A percentile compares a stretch with the other conserved stretches of the same genome.
Evolutionary conservation across 2,888 invertebrate species (phyloP).

Genomic region (Exephanes ischioxanthus): DNA sequence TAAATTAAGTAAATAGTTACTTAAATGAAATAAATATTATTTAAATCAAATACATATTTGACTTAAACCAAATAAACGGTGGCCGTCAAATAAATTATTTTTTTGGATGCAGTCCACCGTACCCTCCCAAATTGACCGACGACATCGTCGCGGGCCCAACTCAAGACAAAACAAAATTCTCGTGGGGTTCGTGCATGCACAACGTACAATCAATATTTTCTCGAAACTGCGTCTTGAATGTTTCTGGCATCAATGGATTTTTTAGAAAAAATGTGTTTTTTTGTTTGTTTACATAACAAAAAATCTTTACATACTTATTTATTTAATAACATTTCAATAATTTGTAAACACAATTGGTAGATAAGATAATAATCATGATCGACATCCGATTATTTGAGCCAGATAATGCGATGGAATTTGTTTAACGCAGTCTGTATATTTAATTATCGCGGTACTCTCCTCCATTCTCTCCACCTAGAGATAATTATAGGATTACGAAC

Average conservation of each 20-base stretch:
- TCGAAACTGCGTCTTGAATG: neutral
- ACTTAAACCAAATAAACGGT: too few species aligned
- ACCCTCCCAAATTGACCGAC: too few species aligned
- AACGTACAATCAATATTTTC: neutral
- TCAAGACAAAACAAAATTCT: too few species aligned
- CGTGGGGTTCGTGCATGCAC: too few species aligned
- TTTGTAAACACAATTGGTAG: neutral
- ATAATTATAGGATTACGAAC: constrained; percentile 7
- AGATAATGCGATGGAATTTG: neutral
- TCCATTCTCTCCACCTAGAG: neutral
- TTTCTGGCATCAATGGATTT: neutral
- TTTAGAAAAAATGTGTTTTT: neutral
- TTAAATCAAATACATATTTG: too few species aligned
- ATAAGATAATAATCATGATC: neutral
- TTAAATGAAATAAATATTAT: too few species aligned
- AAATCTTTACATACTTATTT: neutral
- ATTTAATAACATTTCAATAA: neutral
- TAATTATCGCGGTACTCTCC: neutral
- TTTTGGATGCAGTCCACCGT: too few species aligned
- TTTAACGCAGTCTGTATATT: neutral
- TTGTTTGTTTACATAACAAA: neutral
- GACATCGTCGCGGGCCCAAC: too few species aligned
- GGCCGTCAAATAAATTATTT: too few species aligned
- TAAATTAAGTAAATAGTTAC: too few species aligned
- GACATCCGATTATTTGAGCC: neutral